Evolutionary conservation across 2,797 vertebrate genomes (phyloP), one percentile per base, ranked within the genome.

Genomic region (Sandelia bainsii): DNA sequence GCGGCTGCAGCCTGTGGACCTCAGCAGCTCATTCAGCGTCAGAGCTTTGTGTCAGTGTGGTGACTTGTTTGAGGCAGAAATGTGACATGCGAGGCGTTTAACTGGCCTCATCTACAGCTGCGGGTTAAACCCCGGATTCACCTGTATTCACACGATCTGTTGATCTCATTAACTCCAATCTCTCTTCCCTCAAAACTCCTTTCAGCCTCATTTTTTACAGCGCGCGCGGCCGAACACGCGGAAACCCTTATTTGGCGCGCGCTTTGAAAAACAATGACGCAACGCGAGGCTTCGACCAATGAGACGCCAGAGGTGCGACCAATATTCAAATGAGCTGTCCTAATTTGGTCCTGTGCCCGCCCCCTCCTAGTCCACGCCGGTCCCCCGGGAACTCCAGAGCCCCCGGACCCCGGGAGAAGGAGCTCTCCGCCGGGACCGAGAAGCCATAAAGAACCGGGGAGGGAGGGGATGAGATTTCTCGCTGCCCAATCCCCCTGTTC

Each of bases 401-500:
- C 88, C 69, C 53, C 66, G 87, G 89, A 93, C 87, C 91, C 92
- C 90, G 89, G 81, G 92, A 94, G 94, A 94, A 94, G 93, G 89
- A 91, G 93, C 93, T 91, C 89, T 94, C 94, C 94, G 73, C 84
- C 89, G 94, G 93, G 94, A 94, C 88, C 69, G 90, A 88, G 90
- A 84, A 92, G 90, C 86, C 92, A 92, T 91, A 92, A 91, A 92
- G 93, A 92, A 86, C 90, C 89, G 91, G 91, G 92, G 91, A 91
- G 93, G 92, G 89, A 91, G 90, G 90, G 93, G 87, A 87, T 78
- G 91, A 89, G 90, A 86, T 84, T 91, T 87, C 87, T 91, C 77
- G 90, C 92, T 88, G 93, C 93, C 94, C 93, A 93, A 93, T 94
- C 94, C 93, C 91, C 87, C 93, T 83, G 70, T 80, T 82, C 94